phyloP scores from a whole-genome alignment of 1,140 invertebrate genomes.

The Helicorthomorpha holstii region DNA sequence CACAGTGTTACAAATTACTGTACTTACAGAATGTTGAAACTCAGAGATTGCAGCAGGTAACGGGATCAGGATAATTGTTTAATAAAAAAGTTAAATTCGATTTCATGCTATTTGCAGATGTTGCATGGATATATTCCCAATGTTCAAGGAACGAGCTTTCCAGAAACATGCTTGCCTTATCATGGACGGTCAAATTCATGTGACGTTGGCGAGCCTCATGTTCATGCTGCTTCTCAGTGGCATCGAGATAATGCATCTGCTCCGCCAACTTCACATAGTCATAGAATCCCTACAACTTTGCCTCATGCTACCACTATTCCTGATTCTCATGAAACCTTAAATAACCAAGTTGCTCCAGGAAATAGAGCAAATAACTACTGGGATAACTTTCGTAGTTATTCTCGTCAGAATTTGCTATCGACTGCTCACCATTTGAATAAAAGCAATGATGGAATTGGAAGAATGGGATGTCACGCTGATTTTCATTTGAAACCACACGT shows the following conservation, averaged over 20 bases:
- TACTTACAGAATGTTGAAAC: slow-evolving; percentile 42
- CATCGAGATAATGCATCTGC: background rate
- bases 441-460: background rate
- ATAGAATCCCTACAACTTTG: background rate
- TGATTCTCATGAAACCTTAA: slow-evolving; percentile 29
- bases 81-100: no score
- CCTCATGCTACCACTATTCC: background rate
- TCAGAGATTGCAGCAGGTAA: slow-evolving; percentile 25
- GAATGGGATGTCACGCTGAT: no score
- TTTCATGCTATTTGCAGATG: background rate
- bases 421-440: slow-evolving; percentile 20
- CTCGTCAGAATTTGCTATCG: slow-evolving; percentile 66
- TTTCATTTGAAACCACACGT: no score
- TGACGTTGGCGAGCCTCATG: background rate
- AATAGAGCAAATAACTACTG: slow-evolving; percentile 77
- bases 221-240: background rate
- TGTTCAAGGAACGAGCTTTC: no score
- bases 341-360: slow-evolving; percentile 71
- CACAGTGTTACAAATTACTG: slow-evolving; percentile 41
- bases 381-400: slow-evolving; percentile 75
- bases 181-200: no score
- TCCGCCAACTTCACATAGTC: background rate
- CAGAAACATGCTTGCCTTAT: no score
- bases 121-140: background rate
- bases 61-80: no score